Evolutionary conservation across 1,140 invertebrate genomes (phyloP).

Genomic region (Belonocnema kinseyi): DNA sequence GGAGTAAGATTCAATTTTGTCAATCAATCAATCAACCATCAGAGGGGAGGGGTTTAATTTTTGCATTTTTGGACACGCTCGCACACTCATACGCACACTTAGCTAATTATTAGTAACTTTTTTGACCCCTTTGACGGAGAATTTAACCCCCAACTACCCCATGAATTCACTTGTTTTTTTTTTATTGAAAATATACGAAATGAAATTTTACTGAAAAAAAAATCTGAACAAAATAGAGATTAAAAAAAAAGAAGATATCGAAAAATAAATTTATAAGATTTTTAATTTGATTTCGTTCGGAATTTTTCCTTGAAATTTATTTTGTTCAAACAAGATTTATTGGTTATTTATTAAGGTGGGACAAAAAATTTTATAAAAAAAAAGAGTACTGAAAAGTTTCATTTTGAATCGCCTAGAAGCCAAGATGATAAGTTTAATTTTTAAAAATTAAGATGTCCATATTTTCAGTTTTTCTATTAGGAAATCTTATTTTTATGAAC

Average conservation of each 20-base stretch:
- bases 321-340: too few species aligned
- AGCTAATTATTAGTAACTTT: slow-evolving; percentile 62
- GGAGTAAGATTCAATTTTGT: slow-evolving; percentile 64
- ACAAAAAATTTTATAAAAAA: too few species aligned
- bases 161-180: background rate
- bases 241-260: background rate
- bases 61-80: slow-evolving; percentile 41
- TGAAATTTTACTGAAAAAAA: background rate
- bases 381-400: too few species aligned
- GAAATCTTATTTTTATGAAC: too few species aligned
- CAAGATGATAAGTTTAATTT: too few species aligned
- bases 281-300: too few species aligned
- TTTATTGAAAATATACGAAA: slow-evolving; percentile 13
- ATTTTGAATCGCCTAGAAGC: too few species aligned
- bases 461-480: too few species aligned
- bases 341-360: too few species aligned
- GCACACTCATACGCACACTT: slow-evolving; percentile 49
- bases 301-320: too few species aligned
- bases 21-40: slow-evolving; percentile 27
- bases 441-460: too few species aligned
- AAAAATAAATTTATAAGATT: too few species aligned
- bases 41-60: slow-evolving; percentile 48
- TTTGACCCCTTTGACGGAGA: slow-evolving; percentile 34
- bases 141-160: slow-evolving; percentile 34
- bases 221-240: background rate